Conservation (phyloP, 2,113 vertebrate genomes). For the Thomomys bottae region DNA sequence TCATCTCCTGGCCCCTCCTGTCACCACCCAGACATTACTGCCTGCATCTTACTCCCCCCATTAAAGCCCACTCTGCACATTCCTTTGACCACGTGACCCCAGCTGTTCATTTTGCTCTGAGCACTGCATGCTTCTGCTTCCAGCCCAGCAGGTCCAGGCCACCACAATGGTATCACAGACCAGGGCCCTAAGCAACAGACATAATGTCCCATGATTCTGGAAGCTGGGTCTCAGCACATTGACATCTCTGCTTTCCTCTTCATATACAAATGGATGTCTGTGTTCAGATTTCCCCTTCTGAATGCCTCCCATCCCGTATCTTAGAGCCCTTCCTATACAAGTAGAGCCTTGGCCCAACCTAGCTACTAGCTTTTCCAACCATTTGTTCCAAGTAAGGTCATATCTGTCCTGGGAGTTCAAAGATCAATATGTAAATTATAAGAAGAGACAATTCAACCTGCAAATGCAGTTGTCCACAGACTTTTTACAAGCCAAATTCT, state of each 20-base stretch:
- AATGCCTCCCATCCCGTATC: neutral
- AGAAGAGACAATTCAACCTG: neutral
- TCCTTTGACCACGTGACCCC: neutral
- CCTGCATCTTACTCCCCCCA: neutral
- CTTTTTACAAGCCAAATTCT: neutral
- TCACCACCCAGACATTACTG: neutral
- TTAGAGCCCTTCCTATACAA: neutral
- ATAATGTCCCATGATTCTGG: neutral
- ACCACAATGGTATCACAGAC: neutral
- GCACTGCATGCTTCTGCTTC: neutral
- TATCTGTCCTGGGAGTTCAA: neutral
- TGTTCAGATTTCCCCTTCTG: neutral
- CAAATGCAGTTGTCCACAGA: neutral
- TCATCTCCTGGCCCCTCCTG: accelerated
- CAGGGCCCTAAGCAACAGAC: neutral
- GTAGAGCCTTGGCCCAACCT: neutral
- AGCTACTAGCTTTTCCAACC: neutral
- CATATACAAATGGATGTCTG: neutral
- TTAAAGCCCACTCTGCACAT: accelerated
- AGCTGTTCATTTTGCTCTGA: neutral
- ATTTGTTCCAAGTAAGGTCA: neutral
- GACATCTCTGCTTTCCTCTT: neutral
- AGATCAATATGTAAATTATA: neutral
- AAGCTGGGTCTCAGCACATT: neutral
- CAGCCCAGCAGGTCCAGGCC: neutral